Conservation (phyloP, 1,140 invertebrate species). For the Pseudomyrmex gracilis region DNA sequence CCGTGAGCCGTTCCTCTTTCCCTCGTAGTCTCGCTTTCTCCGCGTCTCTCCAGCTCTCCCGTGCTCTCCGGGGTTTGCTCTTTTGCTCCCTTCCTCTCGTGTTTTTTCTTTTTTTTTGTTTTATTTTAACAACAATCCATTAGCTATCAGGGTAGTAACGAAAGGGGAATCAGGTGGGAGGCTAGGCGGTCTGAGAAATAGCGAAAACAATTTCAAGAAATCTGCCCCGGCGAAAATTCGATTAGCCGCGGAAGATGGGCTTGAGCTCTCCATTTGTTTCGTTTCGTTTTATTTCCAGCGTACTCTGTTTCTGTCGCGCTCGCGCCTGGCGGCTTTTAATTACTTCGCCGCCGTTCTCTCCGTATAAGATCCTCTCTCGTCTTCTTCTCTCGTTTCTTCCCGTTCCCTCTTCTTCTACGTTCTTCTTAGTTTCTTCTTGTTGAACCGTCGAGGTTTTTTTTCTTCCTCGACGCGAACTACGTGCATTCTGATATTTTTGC, state of each 20-base stretch:
- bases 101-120: slow-evolving; percentile 34
- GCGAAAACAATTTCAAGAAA: slow-evolving; percentile 85
- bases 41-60: slow-evolving; percentile 33
- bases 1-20: slow-evolving; percentile 38
- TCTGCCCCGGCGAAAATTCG: slow-evolving; percentile 84
- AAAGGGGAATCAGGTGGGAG: slow-evolving; percentile 30
- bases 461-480: slow-evolving; percentile 34
- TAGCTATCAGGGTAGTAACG: slow-evolving; percentile 63
- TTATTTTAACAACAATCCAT: slow-evolving; percentile 67
- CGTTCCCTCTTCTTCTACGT: slow-evolving; percentile 5
- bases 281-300: slow-evolving; percentile 62
- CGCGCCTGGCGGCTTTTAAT: slow-evolving; percentile 76
- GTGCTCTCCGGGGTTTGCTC: slow-evolving; percentile 1
- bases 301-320: slow-evolving; percentile 63
- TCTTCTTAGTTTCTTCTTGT: slow-evolving; percentile 51
- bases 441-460: background rate
- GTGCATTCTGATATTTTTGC: slow-evolving; percentile 48
- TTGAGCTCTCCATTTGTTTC: slow-evolving; percentile 80
- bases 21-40: slow-evolving; percentile 36
- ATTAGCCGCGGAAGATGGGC: slow-evolving; percentile 84
- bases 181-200: slow-evolving; percentile 73
- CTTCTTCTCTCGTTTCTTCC: slow-evolving; percentile 11
- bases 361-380: slow-evolving; percentile 48
- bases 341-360: slow-evolving; percentile 66
- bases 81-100: slow-evolving; percentile 1